These are phyloP conservation scores for Cyprinodon tularosa DNA, from an alignment of 2,113 vertebrate species.

Conservation along the genomic window DNA sequence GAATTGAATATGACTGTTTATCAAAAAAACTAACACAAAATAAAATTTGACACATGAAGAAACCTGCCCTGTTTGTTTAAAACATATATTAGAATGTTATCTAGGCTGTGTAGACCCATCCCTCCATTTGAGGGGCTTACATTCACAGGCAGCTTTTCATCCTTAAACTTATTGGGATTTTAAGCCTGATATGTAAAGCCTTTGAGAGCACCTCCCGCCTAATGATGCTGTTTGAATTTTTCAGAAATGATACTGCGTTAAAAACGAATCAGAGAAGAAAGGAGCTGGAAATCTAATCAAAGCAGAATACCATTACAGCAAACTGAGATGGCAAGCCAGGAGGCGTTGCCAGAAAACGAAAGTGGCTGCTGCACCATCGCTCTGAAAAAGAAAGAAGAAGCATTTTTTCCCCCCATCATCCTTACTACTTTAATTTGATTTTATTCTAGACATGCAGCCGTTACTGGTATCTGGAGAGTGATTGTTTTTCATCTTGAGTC, in stretches of 20 bases:
- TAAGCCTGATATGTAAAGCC: slow-evolving; percentile 1
- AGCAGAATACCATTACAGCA: slow-evolving; percentile 68
- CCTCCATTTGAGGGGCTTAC: neutral
- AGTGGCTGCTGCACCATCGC: slow-evolving; percentile 34
- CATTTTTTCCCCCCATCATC: slow-evolving; percentile 40
- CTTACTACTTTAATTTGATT: neutral
- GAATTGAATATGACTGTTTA: neutral
- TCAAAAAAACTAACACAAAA: no score
- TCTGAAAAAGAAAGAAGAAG: slow-evolving; percentile 50
- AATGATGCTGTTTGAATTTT: slow-evolving; percentile 39
- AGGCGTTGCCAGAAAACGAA: slow-evolving; percentile 48
- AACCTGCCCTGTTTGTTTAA: no score
- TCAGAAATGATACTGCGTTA: slow-evolving; percentile 47
- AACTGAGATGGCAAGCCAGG: slow-evolving; percentile 63
- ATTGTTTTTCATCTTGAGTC: neutral
- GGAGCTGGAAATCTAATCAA: slow-evolving; percentile 67
- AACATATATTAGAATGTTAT: no score
- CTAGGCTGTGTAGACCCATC: neutral
- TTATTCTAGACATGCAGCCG: no score
- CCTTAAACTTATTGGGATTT: slow-evolving; percentile 3
- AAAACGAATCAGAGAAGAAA: slow-evolving; percentile 51
- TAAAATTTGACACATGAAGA: no score
- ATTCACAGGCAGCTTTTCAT: neutral
- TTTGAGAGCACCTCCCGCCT: slow-evolving; percentile 33
- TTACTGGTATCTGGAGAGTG: neutral